Conservation (phyloP, 2,888 invertebrate species). For the Archips xylosteana region DNA sequence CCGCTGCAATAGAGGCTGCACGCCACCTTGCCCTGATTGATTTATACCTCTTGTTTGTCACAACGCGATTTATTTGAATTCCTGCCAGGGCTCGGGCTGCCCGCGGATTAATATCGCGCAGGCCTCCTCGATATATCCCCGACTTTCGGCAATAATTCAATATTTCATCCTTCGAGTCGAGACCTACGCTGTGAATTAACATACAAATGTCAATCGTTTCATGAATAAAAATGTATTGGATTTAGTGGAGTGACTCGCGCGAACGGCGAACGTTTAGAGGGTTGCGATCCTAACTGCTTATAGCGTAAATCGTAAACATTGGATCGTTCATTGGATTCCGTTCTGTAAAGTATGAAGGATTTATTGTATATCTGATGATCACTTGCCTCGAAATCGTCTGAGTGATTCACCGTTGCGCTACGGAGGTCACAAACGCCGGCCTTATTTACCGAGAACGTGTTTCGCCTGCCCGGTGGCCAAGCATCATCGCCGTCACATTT, state of each 20-base stretch:
- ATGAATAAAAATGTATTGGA: slow-evolving; percentile 86
- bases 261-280: slow-evolving; percentile 66
- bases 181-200: slow-evolving; percentile 83
- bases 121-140: slow-evolving; percentile 80
- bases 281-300: slow-evolving; percentile 68
- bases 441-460: slow-evolving; percentile 19
- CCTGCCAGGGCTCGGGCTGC: slow-evolving; percentile 80
- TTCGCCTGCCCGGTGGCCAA: background rate
- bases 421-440: slow-evolving; percentile 11
- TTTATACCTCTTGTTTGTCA: slow-evolving; percentile 86
- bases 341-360: slow-evolving; percentile 37
- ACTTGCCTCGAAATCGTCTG: slow-evolving; percentile 24
- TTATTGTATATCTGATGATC: slow-evolving; percentile 25
- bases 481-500: background rate
- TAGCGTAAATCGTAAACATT: slow-evolving; percentile 74
- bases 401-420: slow-evolving; percentile 15
- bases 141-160: slow-evolving; percentile 84
- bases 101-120: slow-evolving; percentile 84
- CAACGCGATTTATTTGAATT: slow-evolving; percentile 85
- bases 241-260: slow-evolving; percentile 82
- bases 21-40: slow-evolving; percentile 84
- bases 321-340: slow-evolving; percentile 40
- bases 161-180: slow-evolving; percentile 82
- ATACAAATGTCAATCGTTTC: slow-evolving; percentile 86
- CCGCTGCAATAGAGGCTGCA: slow-evolving; percentile 78